Base-by-base conservation (phyloP, 2,888 invertebrate genomes). In the Heliconius hortense region DNA sequence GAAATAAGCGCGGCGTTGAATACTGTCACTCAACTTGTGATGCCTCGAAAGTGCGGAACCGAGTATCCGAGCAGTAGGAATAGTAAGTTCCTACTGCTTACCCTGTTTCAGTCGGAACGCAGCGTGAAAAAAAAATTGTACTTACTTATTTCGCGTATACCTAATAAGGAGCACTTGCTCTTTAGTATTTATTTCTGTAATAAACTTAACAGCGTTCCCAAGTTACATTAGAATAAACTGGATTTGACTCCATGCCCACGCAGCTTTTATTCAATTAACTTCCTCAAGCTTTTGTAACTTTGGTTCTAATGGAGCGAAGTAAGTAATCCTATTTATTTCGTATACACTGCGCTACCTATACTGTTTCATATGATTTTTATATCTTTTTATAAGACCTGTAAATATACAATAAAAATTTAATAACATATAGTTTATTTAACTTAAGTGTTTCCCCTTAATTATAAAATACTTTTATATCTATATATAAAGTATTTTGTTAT, bases 191-290 rank as follows among this genome's bases (percentile, higher is more conserved):
- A 18, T 59, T 71, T 43, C 5, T 35, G 28, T 13, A 62, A 39
- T 43, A 39, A 72, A 72, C 60, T 72, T 13, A 70, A 69, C 59
- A 28, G 31, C 67, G 56, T 53, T 64, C 64, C 63, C 48, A 60
- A 74, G 68, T 72, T 77, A 62, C 60, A 73, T 73, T 76, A 62
- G 64, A 77, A 69, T 72, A 68, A 60, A 72, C 26, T 76, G 72
- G 39, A 73, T 76, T 68, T 73, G 66, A 43, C 56, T 31, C 15
- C 59, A 48, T 66, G 28, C 69, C 73, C 70, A 67, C 72, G 53
- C 63, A 56, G 72, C 63, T 64, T 48, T 59, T 60, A 70, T 66
- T 70, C 43, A 70, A 70, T 76, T 76, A 73, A 48, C 63, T 64
- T 62, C 72, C 24, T 60, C 66, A 72, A 72, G 48, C 66, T 56